Evolutionary conservation across 2,888 invertebrate species (phyloP).

Genomic region (Apotomis betuletana): DNA sequence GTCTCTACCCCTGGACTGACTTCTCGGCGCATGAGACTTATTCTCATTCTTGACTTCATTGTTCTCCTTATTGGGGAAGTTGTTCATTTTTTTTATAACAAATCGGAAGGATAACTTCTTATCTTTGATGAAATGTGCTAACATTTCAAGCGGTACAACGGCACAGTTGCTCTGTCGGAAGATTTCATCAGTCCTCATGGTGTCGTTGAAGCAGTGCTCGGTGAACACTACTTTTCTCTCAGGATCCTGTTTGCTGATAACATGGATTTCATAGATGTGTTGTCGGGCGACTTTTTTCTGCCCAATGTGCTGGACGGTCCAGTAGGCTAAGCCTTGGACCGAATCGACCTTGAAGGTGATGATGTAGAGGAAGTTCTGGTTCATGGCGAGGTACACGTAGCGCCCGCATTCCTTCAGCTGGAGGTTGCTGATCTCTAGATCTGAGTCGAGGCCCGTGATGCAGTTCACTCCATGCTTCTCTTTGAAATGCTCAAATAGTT

Average conservation of each 20-base stretch:
- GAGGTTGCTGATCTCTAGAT: conserved; percentile 55
- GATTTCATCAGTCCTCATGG: conserved; percentile 67
- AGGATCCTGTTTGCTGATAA: conserved; percentile 64
- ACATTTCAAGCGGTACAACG: conserved; percentile 62
- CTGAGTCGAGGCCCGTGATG: conserved; percentile 57
- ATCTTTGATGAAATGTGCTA: conserved; percentile 64
- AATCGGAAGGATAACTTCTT: conserved; percentile 65
- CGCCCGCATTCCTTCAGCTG: conserved; percentile 61
- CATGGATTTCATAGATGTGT: conserved; percentile 70
- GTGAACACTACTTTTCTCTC: conserved; percentile 65
- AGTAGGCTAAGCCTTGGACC: conserved; percentile 69
- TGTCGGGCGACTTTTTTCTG: conserved; percentile 65
- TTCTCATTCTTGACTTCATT: conserved; percentile 51
- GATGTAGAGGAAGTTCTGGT: conserved; percentile 67
- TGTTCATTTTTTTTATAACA: conserved; percentile 59
- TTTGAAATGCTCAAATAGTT: conserved; percentile 71
- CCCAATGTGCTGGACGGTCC: conserved; percentile 72
- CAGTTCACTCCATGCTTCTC: conserved; percentile 62
- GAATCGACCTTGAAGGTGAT: conserved; percentile 71
- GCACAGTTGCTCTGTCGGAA: conserved; percentile 68
- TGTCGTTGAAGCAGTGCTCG: conserved; percentile 73
- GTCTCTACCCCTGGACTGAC: conserved; percentile 41
- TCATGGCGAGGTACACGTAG: conserved; percentile 61
- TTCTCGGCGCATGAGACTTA: conserved; percentile 12
- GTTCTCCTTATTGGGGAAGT: conserved; percentile 48